Conservation (phyloP, 2,797 vertebrate species). For the Arremon aurantiirostris region DNA sequence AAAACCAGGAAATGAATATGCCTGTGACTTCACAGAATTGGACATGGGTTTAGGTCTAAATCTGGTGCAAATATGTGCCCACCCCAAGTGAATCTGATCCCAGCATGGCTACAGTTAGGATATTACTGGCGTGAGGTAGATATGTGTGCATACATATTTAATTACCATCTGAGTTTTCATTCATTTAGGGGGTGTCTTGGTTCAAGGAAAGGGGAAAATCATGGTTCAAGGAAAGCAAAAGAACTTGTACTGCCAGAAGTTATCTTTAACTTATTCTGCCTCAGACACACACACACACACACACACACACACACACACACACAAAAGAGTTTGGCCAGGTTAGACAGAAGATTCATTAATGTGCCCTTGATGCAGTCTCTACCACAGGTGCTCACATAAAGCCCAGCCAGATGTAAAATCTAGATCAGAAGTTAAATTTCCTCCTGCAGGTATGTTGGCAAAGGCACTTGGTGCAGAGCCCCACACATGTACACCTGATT, state of each 20-base stretch:
- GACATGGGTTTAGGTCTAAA: constrained; percentile 38
- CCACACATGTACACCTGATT: background rate
- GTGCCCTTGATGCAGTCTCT: background rate
- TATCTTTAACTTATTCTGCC: background rate
- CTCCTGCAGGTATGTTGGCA: constrained; percentile 36
- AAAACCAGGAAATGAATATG: constrained; percentile 63
- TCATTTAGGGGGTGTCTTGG: background rate
- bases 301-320: background rate
- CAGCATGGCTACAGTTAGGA: background rate
- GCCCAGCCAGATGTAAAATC: constrained; percentile 36
- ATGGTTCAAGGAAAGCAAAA: background rate
- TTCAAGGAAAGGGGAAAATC: constrained; percentile 1
- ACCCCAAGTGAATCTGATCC: constrained; percentile 32
- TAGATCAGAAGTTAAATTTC: constrained; percentile 55
- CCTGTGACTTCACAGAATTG: constrained; percentile 48
- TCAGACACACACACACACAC: background rate
- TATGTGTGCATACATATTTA: background rate
- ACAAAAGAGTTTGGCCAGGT: background rate
- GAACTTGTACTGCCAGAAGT: background rate
- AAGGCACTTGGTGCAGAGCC: background rate
- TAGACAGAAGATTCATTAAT: constrained; percentile 14
- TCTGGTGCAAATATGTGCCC: constrained; percentile 42
- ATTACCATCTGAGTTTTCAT: constrained; percentile 1
- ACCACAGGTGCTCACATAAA: constrained; percentile 31
- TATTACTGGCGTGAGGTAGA: background rate